phyloP scores from a whole-genome alignment of 2,888 invertebrate species.

The Galerucella calmariensis region DNA sequence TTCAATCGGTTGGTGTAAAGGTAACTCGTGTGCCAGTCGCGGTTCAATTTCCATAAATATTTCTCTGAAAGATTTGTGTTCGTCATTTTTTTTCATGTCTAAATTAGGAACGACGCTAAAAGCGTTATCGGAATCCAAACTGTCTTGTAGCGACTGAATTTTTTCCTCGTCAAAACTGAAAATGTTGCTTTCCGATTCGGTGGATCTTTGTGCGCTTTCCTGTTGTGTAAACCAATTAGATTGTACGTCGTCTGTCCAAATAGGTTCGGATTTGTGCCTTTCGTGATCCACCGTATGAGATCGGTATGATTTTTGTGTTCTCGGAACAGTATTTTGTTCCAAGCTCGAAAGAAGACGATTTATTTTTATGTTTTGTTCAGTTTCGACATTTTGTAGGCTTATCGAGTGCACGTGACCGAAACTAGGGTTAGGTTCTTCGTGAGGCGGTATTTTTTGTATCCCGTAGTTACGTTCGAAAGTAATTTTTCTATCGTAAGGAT shows the following conservation, averaged over 20 bases:
- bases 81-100: conserved; percentile 54
- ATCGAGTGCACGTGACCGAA: conserved; percentile 72
- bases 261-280: conserved; percentile 62
- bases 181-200: conserved; percentile 77
- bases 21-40: conserved; percentile 64
- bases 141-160: conserved; percentile 77
- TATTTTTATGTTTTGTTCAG: conserved; percentile 71
- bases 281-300: conserved; percentile 43
- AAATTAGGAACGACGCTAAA: conserved; percentile 61
- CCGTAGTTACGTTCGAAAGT: conserved; percentile 64
- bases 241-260: conserved; percentile 71
- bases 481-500: conserved; percentile 62
- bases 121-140: conserved; percentile 56
- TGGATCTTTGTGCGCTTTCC: conserved; percentile 68
- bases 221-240: conserved; percentile 60
- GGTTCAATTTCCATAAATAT: conserved; percentile 76
- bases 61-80: conserved; percentile 61
- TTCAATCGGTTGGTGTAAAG: conserved; percentile 78
- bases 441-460: conserved; percentile 55
- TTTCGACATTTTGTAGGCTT: conserved; percentile 77
- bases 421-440: conserved; percentile 42
- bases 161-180: conserved; percentile 82
- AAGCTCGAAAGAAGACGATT: conserved; percentile 66
- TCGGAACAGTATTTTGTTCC: conserved; percentile 67
- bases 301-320: conserved; percentile 56